Conservation (phyloP, 2,888 invertebrate genomes). For the Onthophagus sagittarius region DNA sequence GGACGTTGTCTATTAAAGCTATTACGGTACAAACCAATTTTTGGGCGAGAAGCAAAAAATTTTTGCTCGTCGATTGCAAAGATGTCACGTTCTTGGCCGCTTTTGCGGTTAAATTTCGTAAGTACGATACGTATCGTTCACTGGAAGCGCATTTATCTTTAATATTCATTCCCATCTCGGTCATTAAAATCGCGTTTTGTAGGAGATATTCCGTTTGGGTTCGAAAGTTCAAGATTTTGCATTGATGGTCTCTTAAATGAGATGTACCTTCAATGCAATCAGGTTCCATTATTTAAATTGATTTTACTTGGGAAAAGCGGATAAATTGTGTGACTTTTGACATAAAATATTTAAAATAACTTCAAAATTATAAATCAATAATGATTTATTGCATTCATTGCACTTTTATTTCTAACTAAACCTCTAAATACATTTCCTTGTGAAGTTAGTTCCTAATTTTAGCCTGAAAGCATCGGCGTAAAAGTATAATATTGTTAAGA, state of each 20-base stretch:
- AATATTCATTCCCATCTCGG: slow-evolving; percentile 47
- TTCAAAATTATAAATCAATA: too few relatives aligned
- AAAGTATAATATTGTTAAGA: too few relatives aligned
- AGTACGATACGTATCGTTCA: slow-evolving; percentile 45
- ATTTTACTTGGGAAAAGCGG: background rate
- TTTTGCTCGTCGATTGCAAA: slow-evolving; percentile 42
- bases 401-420: too few relatives aligned
- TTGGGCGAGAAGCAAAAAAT: slow-evolving; percentile 42
- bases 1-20: slow-evolving; percentile 32
- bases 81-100: slow-evolving; percentile 43
- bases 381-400: too few relatives aligned
- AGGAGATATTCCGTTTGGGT: slow-evolving; percentile 40
- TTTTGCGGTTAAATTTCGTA: slow-evolving; percentile 42
- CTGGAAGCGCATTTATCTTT: slow-evolving; percentile 43
- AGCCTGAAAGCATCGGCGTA: too few relatives aligned
- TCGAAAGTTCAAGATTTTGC: slow-evolving; percentile 24
- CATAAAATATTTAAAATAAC: background rate
- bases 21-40: slow-evolving; percentile 37
- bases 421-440: too few relatives aligned
- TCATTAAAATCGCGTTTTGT: slow-evolving; percentile 43
- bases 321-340: background rate
- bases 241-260: background rate
- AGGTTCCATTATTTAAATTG: background rate
- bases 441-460: too few relatives aligned
- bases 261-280: background rate